Evolutionary conservation across 2,113 vertebrate genomes (phyloP), one percentile per base, ranked within the genome.

Genomic region (Limnothrissa miodon): DNA sequence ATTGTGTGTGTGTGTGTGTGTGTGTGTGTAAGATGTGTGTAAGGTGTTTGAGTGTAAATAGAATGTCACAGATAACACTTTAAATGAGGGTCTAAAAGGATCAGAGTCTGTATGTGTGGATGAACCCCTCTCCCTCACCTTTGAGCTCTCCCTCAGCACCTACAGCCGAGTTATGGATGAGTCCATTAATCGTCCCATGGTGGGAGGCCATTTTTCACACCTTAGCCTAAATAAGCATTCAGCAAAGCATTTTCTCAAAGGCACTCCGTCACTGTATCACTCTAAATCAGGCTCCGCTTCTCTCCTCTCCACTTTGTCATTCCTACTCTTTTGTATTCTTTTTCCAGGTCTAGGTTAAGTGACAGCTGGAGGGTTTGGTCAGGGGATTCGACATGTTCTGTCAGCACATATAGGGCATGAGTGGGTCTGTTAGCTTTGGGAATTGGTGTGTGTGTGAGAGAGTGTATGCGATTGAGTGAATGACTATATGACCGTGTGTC

Each of bases 1-100:
- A 94, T 96, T 0, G 89, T 97, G 81, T 94, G 97, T 7, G 91
- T 96, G 90, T 95, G 95, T 97, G 2, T 53, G n/a, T 81, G 36
- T 80, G 8, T 81, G 2, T 80, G 10, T 51, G 15, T 48, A 15
- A 13, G 21, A 13, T 51, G 48, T 45, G n/a, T n/a, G n/a, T n/a
- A n/a, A n/a, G n/a, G n/a, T n/a, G n/a, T n/a, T n/a, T n/a, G n/a
- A n/a, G n/a, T n/a, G n/a, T n/a, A n/a, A n/a, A n/a, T n/a, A n/a
- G n/a, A n/a, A 45, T 45, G 45, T 51, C 48, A 51, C 17, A 53
- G 6, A 53, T 53, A 53, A 53, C 51, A 4, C 51, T 19, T 2
- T 53, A 53, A 53, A 29, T 29, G n/a, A 29, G 25, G 56, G n/a
- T 62, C n/a, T 62, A 62, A 29, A 23, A 62, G 56, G 56, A 62